These are phyloP conservation scores for Addax nasomaculatus DNA, from an alignment of 2,113 vertebrate species.

Conservation along the genomic window DNA sequence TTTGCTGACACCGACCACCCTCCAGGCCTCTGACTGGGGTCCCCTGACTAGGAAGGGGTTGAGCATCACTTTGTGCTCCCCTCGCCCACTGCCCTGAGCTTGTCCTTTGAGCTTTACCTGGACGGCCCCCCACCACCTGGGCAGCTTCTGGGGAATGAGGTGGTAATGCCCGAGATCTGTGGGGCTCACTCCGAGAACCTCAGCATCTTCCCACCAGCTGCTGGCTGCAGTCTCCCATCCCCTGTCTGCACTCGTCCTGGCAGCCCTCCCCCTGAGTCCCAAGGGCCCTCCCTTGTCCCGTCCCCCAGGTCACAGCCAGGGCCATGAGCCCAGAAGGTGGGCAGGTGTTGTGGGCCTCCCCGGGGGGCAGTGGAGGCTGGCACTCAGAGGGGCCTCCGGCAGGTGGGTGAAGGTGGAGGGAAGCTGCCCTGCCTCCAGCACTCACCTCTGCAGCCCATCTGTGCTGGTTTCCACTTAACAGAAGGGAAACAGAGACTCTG, in stretches of 20 bases:
- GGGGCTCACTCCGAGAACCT: background rate
- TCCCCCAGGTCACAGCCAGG: background rate
- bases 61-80: background rate
- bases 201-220: background rate
- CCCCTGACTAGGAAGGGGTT: background rate
- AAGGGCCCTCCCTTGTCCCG: background rate
- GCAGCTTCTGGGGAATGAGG: background rate
- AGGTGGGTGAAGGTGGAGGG: background rate
- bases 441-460: rapidly evolving
- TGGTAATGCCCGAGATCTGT: rapidly evolving
- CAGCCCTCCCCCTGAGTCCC: background rate
- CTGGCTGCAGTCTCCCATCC: background rate
- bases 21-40: background rate
- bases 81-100: too few relatives aligned
- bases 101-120: background rate
- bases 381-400: background rate
- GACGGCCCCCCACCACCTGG: background rate
- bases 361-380: background rate
- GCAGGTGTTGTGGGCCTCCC: background rate
- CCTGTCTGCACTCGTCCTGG: rapidly evolving
- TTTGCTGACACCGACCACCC: rapidly evolving
- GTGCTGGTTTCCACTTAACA: background rate
- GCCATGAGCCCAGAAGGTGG: background rate
- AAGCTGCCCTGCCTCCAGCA: rapidly evolving
- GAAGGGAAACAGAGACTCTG: background rate